Evolutionary conservation across 2,797 vertebrate genomes (phyloP).

Genomic region (Clarias fuscus): DNA sequence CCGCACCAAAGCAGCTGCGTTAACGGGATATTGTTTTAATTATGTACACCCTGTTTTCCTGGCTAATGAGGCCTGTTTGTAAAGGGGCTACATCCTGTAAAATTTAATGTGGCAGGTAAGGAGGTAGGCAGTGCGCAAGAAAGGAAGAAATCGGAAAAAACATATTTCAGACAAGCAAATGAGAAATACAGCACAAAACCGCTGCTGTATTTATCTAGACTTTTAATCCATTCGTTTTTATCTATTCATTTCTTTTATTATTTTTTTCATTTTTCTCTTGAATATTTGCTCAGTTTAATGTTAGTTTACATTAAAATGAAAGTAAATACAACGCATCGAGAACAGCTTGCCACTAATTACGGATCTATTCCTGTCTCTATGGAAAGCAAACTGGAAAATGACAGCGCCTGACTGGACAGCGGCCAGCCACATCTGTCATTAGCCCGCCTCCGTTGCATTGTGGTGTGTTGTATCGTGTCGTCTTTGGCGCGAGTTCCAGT

Average conservation of each 20-base stretch:
- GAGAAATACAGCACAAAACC: neutral
- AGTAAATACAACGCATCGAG: neutral
- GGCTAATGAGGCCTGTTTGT: conserved; percentile 72
- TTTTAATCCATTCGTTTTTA: too few species aligned
- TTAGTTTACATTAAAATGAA: neutral
- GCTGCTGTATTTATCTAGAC: too few species aligned
- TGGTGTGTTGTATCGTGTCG: neutral
- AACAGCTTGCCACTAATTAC: conserved; percentile 27
- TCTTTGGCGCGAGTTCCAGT: conserved; percentile 24
- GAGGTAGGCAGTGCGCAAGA: conserved; percentile 24
- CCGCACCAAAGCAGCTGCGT: conserved; percentile 67
- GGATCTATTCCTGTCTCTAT: neutral
- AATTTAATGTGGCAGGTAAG: neutral
- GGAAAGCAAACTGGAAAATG: conserved; percentile 16
- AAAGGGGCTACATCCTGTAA: conserved; percentile 49
- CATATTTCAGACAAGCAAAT: conserved; percentile 42
- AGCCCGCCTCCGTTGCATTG: conserved; percentile 20
- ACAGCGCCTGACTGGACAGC: conserved; percentile 25
- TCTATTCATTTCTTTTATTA: neutral
- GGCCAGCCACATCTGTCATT: conserved; percentile 34
- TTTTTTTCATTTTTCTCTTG: too few species aligned
- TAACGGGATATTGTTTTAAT: conserved; percentile 74
- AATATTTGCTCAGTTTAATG: neutral
- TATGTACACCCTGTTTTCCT: conserved; percentile 65
- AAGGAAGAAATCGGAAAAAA: conserved; percentile 11